phyloP scores from a whole-genome alignment of 2,113 vertebrate species.

The Penelope pileata region DNA sequence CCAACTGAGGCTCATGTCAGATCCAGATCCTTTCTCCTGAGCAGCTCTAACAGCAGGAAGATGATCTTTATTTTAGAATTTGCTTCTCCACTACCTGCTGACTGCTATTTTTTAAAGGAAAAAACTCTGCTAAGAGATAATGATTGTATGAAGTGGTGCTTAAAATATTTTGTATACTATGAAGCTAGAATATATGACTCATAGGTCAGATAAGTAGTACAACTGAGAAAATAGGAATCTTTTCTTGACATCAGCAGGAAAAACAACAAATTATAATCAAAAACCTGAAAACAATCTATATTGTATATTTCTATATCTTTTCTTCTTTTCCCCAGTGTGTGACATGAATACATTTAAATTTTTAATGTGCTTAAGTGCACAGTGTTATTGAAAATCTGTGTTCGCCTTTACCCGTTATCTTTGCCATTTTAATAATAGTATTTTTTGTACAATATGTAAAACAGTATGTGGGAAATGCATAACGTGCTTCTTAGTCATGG shows the following conservation, averaged over 20 bases:
- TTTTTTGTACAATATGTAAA: conserved; percentile 57
- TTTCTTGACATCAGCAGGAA: conserved; percentile 10
- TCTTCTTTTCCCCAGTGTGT: background rate
- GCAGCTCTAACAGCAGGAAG: background rate
- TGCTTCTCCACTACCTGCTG: background rate
- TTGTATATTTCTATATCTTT: background rate
- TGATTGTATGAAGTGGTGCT: conserved; percentile 26
- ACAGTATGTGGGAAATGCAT: conserved; percentile 71
- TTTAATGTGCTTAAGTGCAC: background rate
- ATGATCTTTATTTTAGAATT: background rate
- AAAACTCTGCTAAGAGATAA: conserved; percentile 36
- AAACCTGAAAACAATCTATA: background rate
- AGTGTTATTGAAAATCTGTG: conserved; percentile 28
- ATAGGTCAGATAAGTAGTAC: conserved; percentile 21
- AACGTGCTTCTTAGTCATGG: conserved; percentile 70
- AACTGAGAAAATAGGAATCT: conserved; percentile 50
- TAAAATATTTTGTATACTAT: conserved; percentile 47
- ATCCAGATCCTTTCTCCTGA: background rate
- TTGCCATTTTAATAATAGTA: conserved; percentile 49
- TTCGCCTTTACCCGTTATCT: conserved; percentile 33
- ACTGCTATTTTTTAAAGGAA: conserved; percentile 32
- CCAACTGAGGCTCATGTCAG: background rate
- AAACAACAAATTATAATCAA: background rate
- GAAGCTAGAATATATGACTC: conserved; percentile 52
- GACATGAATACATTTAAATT: conserved; percentile 18